Evolutionary conservation across 2,888 invertebrate species (phyloP).

Genomic region (Camponotus fellah): DNA sequence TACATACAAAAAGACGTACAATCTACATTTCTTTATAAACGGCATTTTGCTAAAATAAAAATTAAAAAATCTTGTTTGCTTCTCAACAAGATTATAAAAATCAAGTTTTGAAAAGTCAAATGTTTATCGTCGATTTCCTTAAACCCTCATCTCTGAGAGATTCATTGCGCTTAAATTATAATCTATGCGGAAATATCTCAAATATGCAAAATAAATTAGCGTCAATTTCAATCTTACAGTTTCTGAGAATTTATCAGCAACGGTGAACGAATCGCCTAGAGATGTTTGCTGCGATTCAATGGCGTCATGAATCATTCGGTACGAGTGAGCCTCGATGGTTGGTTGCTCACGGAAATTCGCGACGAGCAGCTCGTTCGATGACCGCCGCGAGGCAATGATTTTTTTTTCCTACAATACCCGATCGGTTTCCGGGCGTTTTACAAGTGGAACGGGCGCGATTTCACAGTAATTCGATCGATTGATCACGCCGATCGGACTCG

Average conservation of each 20-base stretch:
- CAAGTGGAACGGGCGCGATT: constrained; percentile 29
- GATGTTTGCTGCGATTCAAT: constrained; percentile 42
- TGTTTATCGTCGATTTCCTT: too few relatives aligned
- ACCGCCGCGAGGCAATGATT: constrained; percentile 43
- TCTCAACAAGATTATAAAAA: neutral
- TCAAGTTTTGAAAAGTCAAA: too few relatives aligned
- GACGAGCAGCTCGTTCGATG: constrained; percentile 26
- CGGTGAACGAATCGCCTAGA: constrained; percentile 11
- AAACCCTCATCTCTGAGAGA: neutral
- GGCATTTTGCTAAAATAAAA: too few relatives aligned
- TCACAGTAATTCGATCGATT: constrained; percentile 54
- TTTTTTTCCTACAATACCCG: constrained; percentile 26
- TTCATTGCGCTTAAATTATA: neutral
- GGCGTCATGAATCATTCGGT: constrained; percentile 43
- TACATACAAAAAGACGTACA: neutral
- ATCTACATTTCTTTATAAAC: constrained; percentile 11
- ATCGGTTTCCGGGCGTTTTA: constrained; percentile 28
- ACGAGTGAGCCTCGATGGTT: constrained; percentile 14
- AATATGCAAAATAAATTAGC: neutral
- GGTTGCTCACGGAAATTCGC: constrained; percentile 42
- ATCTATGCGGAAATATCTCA: neutral
- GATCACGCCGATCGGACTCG: constrained; percentile 36
- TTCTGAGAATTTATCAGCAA: constrained; percentile 25
- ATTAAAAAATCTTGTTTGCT: neutral
- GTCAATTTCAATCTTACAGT: constrained; percentile 9